Conservation (phyloP, 2,113 vertebrate species). For the Sceloporus undulatus region DNA sequence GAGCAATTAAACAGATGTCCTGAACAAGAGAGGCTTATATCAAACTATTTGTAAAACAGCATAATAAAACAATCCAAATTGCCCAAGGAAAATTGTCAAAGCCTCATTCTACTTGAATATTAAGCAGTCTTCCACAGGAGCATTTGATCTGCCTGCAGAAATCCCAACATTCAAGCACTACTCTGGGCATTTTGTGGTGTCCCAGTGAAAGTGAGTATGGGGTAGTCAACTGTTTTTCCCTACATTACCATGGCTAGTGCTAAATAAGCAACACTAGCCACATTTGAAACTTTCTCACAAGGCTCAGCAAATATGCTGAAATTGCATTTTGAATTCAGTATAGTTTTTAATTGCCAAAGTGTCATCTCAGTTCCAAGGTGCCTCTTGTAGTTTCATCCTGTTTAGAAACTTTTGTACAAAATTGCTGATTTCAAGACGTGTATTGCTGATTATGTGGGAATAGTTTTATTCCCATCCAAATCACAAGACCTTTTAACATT, state of each 20-base stretch:
- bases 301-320: background rate
- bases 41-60: background rate
- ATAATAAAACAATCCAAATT: background rate
- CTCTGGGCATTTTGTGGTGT: background rate
- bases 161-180: background rate
- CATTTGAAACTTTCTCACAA: background rate
- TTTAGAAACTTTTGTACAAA: background rate
- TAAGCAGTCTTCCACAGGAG: background rate
- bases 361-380: background rate
- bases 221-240: background rate
- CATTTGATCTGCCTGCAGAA: background rate
- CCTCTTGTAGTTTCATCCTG: background rate
- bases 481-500: background rate
- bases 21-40: background rate
- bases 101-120: background rate
- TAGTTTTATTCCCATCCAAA: slow-evolving; percentile 3
- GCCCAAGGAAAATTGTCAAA: background rate
- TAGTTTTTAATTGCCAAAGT: background rate
- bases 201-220: background rate
- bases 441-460: slow-evolving; percentile 21
- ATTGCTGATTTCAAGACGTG: background rate
- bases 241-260: too few relatives aligned
- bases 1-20: background rate
- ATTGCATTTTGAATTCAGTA: background rate
- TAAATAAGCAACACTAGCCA: background rate